Evolutionary conservation across 2,113 vertebrate genomes (phyloP), one percentile per base, ranked within the genome.

Genomic region (Casuarius casuarius): DNA sequence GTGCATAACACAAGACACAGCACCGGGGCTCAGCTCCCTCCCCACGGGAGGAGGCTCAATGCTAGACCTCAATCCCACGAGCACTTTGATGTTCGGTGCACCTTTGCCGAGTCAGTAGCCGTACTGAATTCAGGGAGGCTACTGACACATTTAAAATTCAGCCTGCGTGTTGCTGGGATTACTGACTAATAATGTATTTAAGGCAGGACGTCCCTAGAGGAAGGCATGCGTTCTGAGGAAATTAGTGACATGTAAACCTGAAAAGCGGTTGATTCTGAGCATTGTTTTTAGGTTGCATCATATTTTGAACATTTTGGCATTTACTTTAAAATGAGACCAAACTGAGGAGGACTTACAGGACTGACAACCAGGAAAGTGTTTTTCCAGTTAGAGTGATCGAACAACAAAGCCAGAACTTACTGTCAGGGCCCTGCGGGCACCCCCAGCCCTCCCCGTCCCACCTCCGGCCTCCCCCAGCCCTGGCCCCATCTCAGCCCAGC

Each of bases 381-480:
- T 89, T 40, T 48, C 26, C 25, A n/a, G 12, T 10, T 29, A 48
- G 25, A 78, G 4, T 49, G 40, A 40, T 65, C 9, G 67, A 87
- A 75, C 9, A 78, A 63, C 13, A 61, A 46, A 85, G n/a, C 6
- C 61, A 38, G 25, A 59, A n/a, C 6, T 18, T 72, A 42, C 10
- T 44, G 8, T 6, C 35, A 52, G 7, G 7, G 4, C 10, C 22
- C 0, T 0, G 2, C 76, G 31, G 42, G 9, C 8, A 29, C 8
- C n/a, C 26, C 2, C 13, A 92, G 5, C 18, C 26, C 4, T 7
- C 29, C 12, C 35, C 80, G 14, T 12, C 5, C 40, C 61, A 20
- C 9, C 1, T 5, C 5, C 5, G 20, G 10, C 2, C 5, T 89
- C 6, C 18, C 2, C 9, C 5, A 66, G 17, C 20, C 10, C 15